Percentiles rank a stretch among this genome's conserved stretches.
Conservation (phyloP, 2,797 vertebrate species). For the Coreius guichenoti region DNA sequence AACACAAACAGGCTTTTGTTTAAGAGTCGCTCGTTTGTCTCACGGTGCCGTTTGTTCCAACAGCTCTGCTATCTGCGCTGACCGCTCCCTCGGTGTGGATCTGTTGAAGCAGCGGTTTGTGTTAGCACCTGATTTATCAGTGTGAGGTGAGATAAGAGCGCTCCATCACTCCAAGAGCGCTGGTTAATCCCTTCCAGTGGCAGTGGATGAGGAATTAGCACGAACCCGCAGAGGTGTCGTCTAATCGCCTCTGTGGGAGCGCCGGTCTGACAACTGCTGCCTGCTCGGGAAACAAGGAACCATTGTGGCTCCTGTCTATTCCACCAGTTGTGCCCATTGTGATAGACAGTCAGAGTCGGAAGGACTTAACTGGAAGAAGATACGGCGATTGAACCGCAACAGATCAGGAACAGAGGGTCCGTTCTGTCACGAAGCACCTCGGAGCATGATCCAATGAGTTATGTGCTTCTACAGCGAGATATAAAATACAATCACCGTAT, state of each 20-base stretch:
- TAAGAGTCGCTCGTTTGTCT: constrained; percentile 59
- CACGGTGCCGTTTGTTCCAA: constrained; percentile 60
- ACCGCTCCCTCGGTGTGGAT: constrained; percentile 12
- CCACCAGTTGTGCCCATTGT: constrained; percentile 24
- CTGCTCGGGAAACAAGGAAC: constrained; percentile 40
- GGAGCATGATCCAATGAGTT: constrained; percentile 9
- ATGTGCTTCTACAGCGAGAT: background rate
- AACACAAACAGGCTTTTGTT: constrained; percentile 69
- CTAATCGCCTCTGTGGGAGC: constrained; percentile 47
- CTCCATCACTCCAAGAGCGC: constrained; percentile 59
- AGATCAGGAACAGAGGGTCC: background rate
- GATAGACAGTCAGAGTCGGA: background rate
- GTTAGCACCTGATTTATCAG: constrained; percentile 76
- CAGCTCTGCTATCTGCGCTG: constrained; percentile 51
- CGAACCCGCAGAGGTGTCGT: constrained; percentile 53
- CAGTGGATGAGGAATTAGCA: constrained; percentile 65
- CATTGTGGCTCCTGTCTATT: constrained; percentile 46
- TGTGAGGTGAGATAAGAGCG: constrained; percentile 76
- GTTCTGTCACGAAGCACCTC: background rate
- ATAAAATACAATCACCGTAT: background rate
- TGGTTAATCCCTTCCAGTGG: constrained; percentile 73
- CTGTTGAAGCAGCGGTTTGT: constrained; percentile 58
- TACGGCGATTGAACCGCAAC: constrained; percentile 19
- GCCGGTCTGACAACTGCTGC: constrained; percentile 43
- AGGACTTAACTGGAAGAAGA: constrained; percentile 22